A percentile compares a stretch with the other conserved stretches of the same genome.
Conservation (phyloP, 2,797 vertebrate genomes). For the Oryzias dopingdopingensis region DNA sequence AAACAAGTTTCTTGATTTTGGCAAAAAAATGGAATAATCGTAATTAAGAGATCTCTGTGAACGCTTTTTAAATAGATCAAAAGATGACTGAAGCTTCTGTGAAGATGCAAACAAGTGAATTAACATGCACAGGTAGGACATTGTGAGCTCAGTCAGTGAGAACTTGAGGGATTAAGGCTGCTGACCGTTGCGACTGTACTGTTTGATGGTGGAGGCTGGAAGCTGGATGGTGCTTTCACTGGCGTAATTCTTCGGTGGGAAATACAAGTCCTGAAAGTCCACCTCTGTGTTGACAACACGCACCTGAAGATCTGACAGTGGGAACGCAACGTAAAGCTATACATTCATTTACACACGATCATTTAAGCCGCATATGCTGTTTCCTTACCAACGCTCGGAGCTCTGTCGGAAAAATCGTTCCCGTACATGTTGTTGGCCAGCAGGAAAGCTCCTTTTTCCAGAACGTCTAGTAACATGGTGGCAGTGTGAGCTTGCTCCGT, state of each 20-base stretch:
- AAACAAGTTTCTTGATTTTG: too few relatives aligned
- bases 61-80: too few relatives aligned
- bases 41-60: too few relatives aligned
- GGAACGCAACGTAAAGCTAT: conserved; percentile 17
- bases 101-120: conserved; percentile 56
- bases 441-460: conserved; percentile 93
- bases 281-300: conserved; percentile 91
- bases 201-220: conserved; percentile 92
- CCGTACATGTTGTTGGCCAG: conserved; percentile 93
- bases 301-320: conserved; percentile 84
- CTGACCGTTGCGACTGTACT: conserved; percentile 95
- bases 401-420: conserved; percentile 76
- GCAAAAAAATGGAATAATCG: too few relatives aligned
- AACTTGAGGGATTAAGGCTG: conserved; percentile 4
- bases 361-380: not conserved
- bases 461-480: conserved; percentile 92
- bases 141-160: conserved; percentile 5
- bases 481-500: conserved; percentile 93
- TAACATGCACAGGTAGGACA: conserved; percentile 18
- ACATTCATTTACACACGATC: not conserved
- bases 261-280: conserved; percentile 88
- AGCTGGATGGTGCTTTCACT: conserved; percentile 91
- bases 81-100: conserved; percentile 27
- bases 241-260: conserved; percentile 83
- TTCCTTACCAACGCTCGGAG: conserved; percentile 76